Base-by-base conservation (phyloP, 2,888 invertebrate species). In the Anarsia innoxiella region DNA sequence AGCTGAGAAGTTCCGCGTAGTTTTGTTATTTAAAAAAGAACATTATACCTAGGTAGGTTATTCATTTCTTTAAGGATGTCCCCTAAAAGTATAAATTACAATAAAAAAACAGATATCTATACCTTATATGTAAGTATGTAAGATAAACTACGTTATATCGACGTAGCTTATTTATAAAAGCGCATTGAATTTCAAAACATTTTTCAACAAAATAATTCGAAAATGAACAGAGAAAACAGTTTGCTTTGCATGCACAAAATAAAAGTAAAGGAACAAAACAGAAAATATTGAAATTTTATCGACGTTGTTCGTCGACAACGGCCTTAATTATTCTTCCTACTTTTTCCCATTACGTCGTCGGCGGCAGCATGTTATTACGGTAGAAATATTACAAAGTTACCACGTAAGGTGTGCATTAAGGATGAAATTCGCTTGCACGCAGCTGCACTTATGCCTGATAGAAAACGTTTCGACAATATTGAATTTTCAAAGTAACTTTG, bases 401-500 rank as follows among this genome's bases (percentile, higher is more conserved):
- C n/a, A n/a, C n/a, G n/a, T n/a, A n/a, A n/a, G n/a, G 5, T 25
- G n/a, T 28, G 19, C 16, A 35, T 35, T 28, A 35, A 10, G 28
- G 25, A 23, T 27, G 27, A 15, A 26, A 34, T 11, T 35, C 35
- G 28, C 12, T 28, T 19, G 2, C 2, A 25, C 25, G 25, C 11
- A 23, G n/a, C 26, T 9, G 6, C 26, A 6, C 1, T 12, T 6
- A 9, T 13, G 13, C 23, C 2, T 15, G 15, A 28, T 14, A 14
- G 27, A 25, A 40, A 23, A 37, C 31, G 29, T 33, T 32, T 28
- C 27, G 36, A 36, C 40, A 40, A 40, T 40, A 40, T 36, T 40
- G 40, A 40, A 36, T 40, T 36, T 29, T 32, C 29, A 32, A 33
- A 33, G 40, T 29, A 40, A 23, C 40, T 40, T 40, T 36, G 40